Conservation (phyloP, 2,113 vertebrate genomes). For the Halcyon senegalensis region DNA sequence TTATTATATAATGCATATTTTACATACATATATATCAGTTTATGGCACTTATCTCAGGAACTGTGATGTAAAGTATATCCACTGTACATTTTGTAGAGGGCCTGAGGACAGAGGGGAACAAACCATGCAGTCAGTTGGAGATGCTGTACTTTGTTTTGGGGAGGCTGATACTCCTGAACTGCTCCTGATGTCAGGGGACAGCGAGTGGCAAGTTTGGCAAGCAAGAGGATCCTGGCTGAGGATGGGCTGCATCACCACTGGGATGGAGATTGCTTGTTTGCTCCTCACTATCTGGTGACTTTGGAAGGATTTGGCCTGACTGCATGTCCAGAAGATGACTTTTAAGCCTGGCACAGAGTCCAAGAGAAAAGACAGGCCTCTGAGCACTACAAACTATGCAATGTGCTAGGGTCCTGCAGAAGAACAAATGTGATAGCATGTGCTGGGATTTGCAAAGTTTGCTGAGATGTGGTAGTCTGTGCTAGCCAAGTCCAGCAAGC, state of each 20-base stretch:
- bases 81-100: background rate
- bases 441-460: background rate
- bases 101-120: background rate
- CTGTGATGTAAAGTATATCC: background rate
- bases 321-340: background rate
- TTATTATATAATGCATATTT: background rate
- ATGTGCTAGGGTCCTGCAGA: background rate
- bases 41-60: background rate
- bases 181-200: background rate
- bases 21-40: background rate
- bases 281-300: background rate
- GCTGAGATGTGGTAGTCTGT: background rate
- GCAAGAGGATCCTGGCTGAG: background rate
- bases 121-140: background rate
- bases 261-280: background rate
- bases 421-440: background rate
- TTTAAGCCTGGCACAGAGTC: background rate
- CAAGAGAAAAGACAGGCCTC: background rate
- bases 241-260: rapidly evolving
- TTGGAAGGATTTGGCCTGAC: background rate
- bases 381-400: background rate
- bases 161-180: background rate
- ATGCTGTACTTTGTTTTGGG: background rate
- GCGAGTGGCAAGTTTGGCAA: background rate
- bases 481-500: background rate